Base-by-base conservation (phyloP, 2,113 vertebrate species). In the Cranoglanis bouderius region DNA sequence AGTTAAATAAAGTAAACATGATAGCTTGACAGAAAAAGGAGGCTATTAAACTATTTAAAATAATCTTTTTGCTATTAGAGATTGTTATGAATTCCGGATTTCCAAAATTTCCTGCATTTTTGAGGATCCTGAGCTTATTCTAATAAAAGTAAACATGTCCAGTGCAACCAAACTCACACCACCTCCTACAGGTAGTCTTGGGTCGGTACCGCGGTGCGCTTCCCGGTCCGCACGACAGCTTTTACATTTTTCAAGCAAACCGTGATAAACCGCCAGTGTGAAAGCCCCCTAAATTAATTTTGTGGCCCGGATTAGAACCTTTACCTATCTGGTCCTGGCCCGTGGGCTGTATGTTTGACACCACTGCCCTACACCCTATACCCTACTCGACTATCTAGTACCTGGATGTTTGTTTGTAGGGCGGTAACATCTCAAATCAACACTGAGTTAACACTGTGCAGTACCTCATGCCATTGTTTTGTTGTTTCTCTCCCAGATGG, bases 401-500 rank as follows among this genome's bases (percentile, higher is more conserved):
- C 55, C 5, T 21, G 55, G 57, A 61, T 61, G 21, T 26, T 24
- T 61, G 57, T 59, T 59, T 29, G 61, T n/a, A 65, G 61, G 29
- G 29, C 29, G 9, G 5, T 59, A 61, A 19, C 5, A 12, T 13
- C 13, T 67, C n/a, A 70, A 12, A 10, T 65, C 29, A 70, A 6
- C 67, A 18, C 67, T 35, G 67, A 75, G 75, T 78, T 46, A 46
- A n/a, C 16, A 10, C 6, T 53, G 40, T 32, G 13, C 46, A 18
- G 77, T 32, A 80, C 13, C 6, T n/a, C 29, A 32, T 55, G 49
- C 3, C 53, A 24, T 14, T 2, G 53, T 38, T 82, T 57, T 35
- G 53, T 82, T 38, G n/a, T 57, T 85, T 72, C 49, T 55, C 51
- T 35, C 32, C 21, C 94, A 98, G 97, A 99, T 99, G 98, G 98